Conservation (phyloP, 2,113 vertebrate genomes). For the Silurus glanis region DNA sequence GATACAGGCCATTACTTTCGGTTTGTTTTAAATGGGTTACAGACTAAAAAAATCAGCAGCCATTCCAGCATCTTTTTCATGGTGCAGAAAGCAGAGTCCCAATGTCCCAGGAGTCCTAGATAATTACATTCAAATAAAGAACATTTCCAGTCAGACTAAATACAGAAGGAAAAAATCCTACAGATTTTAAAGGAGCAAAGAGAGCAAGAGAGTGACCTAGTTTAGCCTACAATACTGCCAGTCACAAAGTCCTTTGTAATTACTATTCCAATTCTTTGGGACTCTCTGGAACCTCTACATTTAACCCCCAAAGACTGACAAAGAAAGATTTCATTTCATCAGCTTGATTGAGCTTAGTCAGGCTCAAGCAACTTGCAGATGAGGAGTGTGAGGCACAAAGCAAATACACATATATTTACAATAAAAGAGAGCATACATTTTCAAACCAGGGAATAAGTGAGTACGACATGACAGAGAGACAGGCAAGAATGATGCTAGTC, state of each 20-base stretch:
- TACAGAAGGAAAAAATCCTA: slow-evolving; percentile 19
- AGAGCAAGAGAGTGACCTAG: slow-evolving; percentile 39
- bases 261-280: slow-evolving; percentile 72
- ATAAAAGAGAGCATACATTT: background rate
- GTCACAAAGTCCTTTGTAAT: slow-evolving; percentile 72
- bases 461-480: background rate
- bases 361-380: background rate
- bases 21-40: slow-evolving; percentile 14
- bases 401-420: slow-evolving; percentile 18
- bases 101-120: slow-evolving; percentile 18
- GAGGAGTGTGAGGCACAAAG: background rate
- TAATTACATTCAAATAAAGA: slow-evolving; percentile 35
- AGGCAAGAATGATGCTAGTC: slow-evolving; percentile 35
- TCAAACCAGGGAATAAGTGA: background rate
- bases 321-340: slow-evolving; percentile 68
- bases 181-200: slow-evolving; percentile 22
- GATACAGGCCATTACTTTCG: slow-evolving; percentile 9
- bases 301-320: slow-evolving; percentile 51
- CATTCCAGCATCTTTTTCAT: slow-evolving; percentile 15
- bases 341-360: slow-evolving; percentile 49
- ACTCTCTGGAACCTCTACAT: slow-evolving; percentile 50
- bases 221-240: slow-evolving; percentile 60
- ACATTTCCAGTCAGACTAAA: slow-evolving; percentile 34
- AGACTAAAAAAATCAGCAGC: slow-evolving; percentile 7
- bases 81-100: background rate